phyloP scores from a whole-genome alignment of 2,797 vertebrate genomes.

The Diglossa cyanea region DNA sequence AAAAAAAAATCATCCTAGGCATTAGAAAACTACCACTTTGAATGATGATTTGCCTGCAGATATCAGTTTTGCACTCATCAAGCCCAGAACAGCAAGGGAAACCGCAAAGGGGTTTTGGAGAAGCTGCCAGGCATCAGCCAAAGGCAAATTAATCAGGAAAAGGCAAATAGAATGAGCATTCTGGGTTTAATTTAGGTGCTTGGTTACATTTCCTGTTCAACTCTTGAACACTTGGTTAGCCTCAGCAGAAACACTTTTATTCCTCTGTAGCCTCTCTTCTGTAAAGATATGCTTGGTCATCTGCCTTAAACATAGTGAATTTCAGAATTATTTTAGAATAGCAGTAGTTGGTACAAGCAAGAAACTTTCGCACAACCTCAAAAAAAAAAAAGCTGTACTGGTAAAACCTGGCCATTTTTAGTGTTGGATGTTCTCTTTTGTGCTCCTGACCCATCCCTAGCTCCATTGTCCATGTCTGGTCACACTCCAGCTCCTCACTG shows the following conservation, averaged over 20 bases:
- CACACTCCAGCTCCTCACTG: not conserved
- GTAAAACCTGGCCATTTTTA: not conserved
- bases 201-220: not conserved
- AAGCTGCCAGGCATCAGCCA: not conserved
- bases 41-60: not conserved
- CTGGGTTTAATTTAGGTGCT: not conserved
- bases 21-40: not conserved
- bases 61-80: not conserved
- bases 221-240: not conserved
- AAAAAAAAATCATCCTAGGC: not conserved
- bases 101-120: not conserved
- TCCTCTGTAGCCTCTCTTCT: not conserved
- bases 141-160: not conserved
- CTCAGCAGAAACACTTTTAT: not conserved
- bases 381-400: not conserved
- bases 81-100: not conserved
- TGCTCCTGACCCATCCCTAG: not conserved
- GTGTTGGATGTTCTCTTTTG: not conserved
- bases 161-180: not conserved
- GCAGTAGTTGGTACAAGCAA: not conserved
- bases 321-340: not conserved
- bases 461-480: accelerated
- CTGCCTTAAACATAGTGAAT: not conserved
- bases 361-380: not conserved
- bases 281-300: accelerated